Conservation (phyloP, 2,113 vertebrate species). For the Pachycephala philippinensis region DNA sequence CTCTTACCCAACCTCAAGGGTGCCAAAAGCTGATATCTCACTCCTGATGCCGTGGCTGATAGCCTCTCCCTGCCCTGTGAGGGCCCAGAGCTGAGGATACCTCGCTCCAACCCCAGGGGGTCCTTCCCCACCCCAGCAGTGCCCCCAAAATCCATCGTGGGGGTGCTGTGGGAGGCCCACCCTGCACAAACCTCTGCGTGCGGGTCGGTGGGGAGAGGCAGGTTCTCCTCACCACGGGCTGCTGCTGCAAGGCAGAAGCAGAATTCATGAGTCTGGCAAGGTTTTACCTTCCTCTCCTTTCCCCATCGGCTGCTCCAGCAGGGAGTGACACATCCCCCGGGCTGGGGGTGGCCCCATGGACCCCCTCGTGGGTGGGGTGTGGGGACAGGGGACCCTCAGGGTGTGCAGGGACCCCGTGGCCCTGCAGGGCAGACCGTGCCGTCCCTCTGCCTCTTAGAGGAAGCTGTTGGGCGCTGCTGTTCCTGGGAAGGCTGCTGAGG, state of each 20-base stretch:
- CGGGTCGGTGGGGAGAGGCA: not conserved
- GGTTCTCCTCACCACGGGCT: not conserved
- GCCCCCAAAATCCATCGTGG: fast-evolving
- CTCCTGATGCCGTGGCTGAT: not conserved
- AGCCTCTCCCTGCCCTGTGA: not conserved
- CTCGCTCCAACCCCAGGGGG: not conserved
- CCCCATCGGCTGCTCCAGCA: fast-evolving
- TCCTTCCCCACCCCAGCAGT: fast-evolving
- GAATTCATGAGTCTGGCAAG: fast-evolving
- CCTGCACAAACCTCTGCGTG: fast-evolving
- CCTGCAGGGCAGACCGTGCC: fast-evolving
- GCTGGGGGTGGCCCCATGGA: not conserved
- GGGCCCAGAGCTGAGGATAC: not conserved
- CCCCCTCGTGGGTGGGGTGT: fast-evolving
- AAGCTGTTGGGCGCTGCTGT: not conserved
- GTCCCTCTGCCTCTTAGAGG: not conserved
- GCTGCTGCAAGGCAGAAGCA: slow-evolving; percentile 20
- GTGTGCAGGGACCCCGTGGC: not conserved
- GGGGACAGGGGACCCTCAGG: not conserved
- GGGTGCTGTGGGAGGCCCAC: not conserved
- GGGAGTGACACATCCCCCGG: fast-evolving
- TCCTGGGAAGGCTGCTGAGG: not conserved
- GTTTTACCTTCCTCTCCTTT: not conserved
- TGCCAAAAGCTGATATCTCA: not conserved
- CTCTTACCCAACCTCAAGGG: not conserved